These are phyloP conservation scores for Leucoptera coffeella DNA, from an alignment of 2,888 invertebrate species.

Conservation along the genomic window DNA sequence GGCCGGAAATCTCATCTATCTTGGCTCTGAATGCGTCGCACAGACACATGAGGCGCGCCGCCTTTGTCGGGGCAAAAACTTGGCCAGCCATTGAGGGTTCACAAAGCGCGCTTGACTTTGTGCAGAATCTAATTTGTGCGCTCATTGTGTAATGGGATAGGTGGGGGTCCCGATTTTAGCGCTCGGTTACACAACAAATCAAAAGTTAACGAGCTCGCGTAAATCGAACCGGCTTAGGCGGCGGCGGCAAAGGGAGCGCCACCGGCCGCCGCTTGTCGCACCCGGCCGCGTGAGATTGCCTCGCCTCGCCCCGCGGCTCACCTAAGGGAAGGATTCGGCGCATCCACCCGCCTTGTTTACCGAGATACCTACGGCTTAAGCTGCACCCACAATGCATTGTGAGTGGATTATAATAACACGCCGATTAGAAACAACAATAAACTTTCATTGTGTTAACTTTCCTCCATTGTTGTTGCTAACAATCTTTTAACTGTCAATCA, in stretches of 20 bases:
- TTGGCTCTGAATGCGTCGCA: not conserved
- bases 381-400: too few relatives aligned
- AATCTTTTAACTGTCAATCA: too few relatives aligned
- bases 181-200: slow-evolving; percentile 50
- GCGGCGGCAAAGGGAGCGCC: slow-evolving; percentile 12
- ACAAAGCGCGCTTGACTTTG: slow-evolving; percentile 49
- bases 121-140: slow-evolving; percentile 50
- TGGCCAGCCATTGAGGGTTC: slow-evolving; percentile 36
- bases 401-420: too few relatives aligned
- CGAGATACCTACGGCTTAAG: too few relatives aligned
- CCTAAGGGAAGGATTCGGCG: too few relatives aligned
- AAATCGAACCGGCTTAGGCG: slow-evolving; percentile 19
- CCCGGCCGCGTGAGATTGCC: too few relatives aligned
- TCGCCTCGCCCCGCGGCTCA: too few relatives aligned
- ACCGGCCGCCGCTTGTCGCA: slow-evolving; percentile 15
- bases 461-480: too few relatives aligned
- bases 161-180: slow-evolving; percentile 32
- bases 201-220: slow-evolving; percentile 45
- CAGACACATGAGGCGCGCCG: slow-evolving; percentile 8
- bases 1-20: slow-evolving; percentile 2
- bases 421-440: too few relatives aligned
- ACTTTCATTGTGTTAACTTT: too few relatives aligned
- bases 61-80: slow-evolving; percentile 15
- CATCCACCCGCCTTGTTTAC: too few relatives aligned
- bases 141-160: slow-evolving; percentile 48